Conservation (phyloP, 1,140 invertebrate genomes). For the Bombus ignitus region DNA sequence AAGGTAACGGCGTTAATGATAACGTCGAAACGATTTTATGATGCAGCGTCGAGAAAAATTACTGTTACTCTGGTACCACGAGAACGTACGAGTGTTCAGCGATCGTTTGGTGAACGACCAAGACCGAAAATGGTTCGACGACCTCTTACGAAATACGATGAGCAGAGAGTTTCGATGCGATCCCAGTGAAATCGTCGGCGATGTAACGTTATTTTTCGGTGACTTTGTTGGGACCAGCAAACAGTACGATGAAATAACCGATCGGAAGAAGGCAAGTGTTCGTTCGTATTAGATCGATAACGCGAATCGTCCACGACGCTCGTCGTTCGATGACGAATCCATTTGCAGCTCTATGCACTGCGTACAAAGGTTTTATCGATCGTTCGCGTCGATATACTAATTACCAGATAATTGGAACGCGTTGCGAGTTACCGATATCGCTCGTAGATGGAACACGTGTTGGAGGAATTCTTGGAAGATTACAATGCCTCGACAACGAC, state of each 20-base stretch:
- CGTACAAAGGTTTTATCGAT: no score
- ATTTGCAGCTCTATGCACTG: no score
- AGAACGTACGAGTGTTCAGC: conserved; percentile 87
- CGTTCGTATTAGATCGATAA: accelerated
- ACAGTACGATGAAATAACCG: conserved; percentile 67
- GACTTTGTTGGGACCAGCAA: conserved; percentile 60
- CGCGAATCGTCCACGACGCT: no score
- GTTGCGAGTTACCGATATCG: neutral
- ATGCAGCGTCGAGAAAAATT: conserved; percentile 50
- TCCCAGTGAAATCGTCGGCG: conserved; percentile 81
- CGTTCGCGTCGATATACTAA: no score
- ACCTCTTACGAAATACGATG: conserved; percentile 83
- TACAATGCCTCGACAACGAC: conserved; percentile 87
- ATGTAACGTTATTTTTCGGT: conserved; percentile 59
- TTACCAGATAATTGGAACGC: neutral
- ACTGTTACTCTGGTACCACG: conserved; percentile 87
- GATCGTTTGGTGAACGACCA: conserved; percentile 86
- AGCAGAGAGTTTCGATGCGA: conserved; percentile 85
- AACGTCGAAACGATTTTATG: neutral
- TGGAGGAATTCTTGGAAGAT: conserved; percentile 85
- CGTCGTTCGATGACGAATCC: no score
- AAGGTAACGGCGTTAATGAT: no score
- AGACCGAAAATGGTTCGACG: conserved; percentile 86
- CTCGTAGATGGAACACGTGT: conserved; percentile 71
- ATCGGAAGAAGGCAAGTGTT: conserved; percentile 54